phyloP scores from a whole-genome alignment of 2,113 vertebrate species.

The Alligator mississippiensis region DNA sequence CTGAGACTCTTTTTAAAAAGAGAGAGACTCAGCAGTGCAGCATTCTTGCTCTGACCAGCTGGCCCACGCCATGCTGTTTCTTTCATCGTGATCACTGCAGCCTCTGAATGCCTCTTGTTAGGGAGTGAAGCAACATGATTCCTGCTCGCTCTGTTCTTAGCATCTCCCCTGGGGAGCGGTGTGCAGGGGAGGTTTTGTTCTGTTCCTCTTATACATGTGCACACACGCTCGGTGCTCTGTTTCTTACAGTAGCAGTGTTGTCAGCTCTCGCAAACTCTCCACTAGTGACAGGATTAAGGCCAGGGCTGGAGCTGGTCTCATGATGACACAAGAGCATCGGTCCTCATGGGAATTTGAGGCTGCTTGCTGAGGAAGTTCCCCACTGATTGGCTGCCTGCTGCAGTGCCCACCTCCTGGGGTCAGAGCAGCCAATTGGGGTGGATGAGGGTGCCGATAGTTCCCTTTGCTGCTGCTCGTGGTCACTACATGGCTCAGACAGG shows the following conservation, averaged over 20 bases:
- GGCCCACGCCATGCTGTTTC: background rate
- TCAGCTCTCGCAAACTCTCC: too few relatives aligned
- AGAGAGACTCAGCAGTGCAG: background rate
- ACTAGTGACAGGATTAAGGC: too few relatives aligned
- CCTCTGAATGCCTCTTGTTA: background rate
- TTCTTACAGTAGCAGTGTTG: background rate
- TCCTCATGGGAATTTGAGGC: too few relatives aligned
- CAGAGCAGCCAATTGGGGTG: too few relatives aligned
- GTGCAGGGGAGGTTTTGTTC: background rate
- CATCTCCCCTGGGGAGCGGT: background rate
- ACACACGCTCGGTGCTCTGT: background rate
- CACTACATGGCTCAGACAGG: too few relatives aligned
- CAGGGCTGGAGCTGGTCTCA: too few relatives aligned
- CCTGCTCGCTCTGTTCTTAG: background rate
- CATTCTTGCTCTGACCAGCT: background rate
- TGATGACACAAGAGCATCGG: too few relatives aligned
- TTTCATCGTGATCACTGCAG: background rate
- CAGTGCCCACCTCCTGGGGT: too few relatives aligned
- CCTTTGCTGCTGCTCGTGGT: too few relatives aligned
- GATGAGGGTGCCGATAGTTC: too few relatives aligned
- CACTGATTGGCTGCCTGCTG: too few relatives aligned
- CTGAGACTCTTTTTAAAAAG: background rate
- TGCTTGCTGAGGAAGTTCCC: too few relatives aligned
- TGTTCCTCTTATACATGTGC: background rate
- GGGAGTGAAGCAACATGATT: background rate